These are phyloP conservation scores for Nephrotoma guestfalica DNA, from an alignment of 2,888 invertebrate genomes.

Conservation along the genomic window DNA sequence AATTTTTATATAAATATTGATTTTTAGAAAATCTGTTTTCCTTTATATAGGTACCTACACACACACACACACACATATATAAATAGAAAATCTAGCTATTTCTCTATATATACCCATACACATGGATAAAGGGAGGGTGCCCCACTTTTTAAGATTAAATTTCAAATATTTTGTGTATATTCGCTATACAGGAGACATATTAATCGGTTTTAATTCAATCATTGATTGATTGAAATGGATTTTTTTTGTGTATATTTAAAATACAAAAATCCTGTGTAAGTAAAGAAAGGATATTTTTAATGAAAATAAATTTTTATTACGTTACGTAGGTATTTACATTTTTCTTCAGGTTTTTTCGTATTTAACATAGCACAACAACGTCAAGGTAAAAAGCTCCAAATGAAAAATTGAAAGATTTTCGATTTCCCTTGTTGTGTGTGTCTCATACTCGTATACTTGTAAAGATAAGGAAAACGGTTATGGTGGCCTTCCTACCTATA, in stretches of 20 bases:
- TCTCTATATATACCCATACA: background rate
- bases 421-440: background rate
- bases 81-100: background rate
- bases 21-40: background rate
- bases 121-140: background rate
- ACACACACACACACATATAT: background rate
- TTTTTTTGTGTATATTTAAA: background rate
- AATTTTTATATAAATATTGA: background rate
- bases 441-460: background rate
- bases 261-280: background rate
- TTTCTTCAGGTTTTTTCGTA: background rate
- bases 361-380: background rate
- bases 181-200: background rate
- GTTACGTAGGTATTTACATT: background rate
- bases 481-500: background rate
- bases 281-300: background rate
- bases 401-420: background rate
- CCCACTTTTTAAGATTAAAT: background rate
- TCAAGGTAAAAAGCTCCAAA: background rate
- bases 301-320: background rate
- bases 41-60: background rate
- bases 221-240: background rate
- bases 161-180: background rate
- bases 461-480: background rate
- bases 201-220: background rate